Percentiles rank a stretch among this genome's conserved stretches.
phyloP scores from a whole-genome alignment of 2,888 invertebrate species.

The Syritta pipiens region DNA sequence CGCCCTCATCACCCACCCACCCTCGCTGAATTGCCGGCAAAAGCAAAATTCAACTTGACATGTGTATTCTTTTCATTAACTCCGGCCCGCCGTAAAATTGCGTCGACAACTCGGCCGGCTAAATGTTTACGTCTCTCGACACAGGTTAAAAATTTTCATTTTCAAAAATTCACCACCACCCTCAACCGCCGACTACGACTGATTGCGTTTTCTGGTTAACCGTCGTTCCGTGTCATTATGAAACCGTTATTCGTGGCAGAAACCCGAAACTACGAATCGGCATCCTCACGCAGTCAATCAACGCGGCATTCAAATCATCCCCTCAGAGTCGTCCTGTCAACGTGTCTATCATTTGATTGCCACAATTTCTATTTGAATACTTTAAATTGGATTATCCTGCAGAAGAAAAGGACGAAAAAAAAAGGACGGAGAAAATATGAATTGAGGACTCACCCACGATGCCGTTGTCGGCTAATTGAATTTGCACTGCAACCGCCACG shows the following conservation, averaged over 20 bases:
- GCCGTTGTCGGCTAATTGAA: constrained; percentile 61
- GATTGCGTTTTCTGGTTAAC: constrained; percentile 69
- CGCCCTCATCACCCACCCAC: constrained; percentile 14
- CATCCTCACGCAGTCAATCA: constrained; percentile 49
- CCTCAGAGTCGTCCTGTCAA: constrained; percentile 37
- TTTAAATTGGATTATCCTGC: constrained; percentile 79
- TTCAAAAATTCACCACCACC: constrained; percentile 31
- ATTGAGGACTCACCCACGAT: no score
- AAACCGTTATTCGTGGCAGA: constrained; percentile 52
- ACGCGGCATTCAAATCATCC: constrained; percentile 10
- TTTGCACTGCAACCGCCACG: constrained; percentile 36
- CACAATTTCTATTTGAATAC: constrained; percentile 78
- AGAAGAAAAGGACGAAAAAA: constrained; percentile 71
- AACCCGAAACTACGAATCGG: constrained; percentile 48
- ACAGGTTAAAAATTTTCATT: constrained; percentile 38
- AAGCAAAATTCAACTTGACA: constrained; percentile 77
- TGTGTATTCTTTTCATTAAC: constrained; percentile 79
- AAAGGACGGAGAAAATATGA: not conserved
- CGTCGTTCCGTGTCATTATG: constrained; percentile 55
- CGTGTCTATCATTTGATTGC: constrained; percentile 68
- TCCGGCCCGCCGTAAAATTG: constrained; percentile 67
- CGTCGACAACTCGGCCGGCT: constrained; percentile 62
- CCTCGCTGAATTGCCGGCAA: constrained; percentile 1
- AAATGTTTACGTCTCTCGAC: constrained; percentile 39
- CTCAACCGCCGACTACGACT: constrained; percentile 1